Conservation (phyloP, 1,140 invertebrate genomes). For the Ctenoplectra terminalis region DNA sequence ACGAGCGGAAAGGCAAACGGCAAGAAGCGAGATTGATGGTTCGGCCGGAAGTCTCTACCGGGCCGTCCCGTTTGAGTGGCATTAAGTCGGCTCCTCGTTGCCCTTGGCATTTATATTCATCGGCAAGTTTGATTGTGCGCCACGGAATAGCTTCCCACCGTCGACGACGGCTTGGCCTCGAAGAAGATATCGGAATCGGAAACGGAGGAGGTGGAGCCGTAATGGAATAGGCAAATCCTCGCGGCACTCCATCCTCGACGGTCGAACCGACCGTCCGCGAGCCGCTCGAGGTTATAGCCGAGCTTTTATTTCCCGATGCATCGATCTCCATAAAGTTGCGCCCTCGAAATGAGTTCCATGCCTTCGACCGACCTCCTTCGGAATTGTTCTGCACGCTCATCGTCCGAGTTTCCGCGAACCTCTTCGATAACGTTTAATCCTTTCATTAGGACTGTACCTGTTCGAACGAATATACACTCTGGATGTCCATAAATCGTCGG, state of each 20-base stretch:
- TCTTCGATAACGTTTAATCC: too few relatives aligned
- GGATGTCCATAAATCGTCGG: too few relatives aligned
- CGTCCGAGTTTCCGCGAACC: neutral
- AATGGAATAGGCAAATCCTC: slow-evolving; percentile 66
- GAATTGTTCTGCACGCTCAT: neutral
- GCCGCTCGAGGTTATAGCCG: slow-evolving; percentile 16
- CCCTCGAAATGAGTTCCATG: neutral
- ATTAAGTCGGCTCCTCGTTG: slow-evolving; percentile 54
- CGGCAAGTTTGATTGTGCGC: slow-evolving; percentile 65
- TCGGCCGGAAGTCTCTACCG: slow-evolving; percentile 4
- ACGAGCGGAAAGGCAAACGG: slow-evolving; percentile 1
- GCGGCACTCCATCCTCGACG: slow-evolving; percentile 10
- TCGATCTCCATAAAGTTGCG: slow-evolving; percentile 32
- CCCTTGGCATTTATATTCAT: slow-evolving; percentile 66
- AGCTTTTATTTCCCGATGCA: slow-evolving; percentile 22
- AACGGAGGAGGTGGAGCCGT: slow-evolving; percentile 1
- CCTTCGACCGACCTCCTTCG: slow-evolving; percentile 19
- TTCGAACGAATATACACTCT: too few relatives aligned
- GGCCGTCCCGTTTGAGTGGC: slow-evolving; percentile 37
- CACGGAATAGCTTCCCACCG: slow-evolving; percentile 30
- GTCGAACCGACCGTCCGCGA: neutral
- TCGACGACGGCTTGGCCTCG: neutral
- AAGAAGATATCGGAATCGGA: slow-evolving; percentile 36
- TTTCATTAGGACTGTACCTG: too few relatives aligned
- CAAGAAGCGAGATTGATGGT: slow-evolving; percentile 47